A percentile compares a stretch with the other conserved stretches of the same genome.
These are phyloP conservation scores for Melitaea athalia DNA, from an alignment of 2,888 invertebrate genomes.

Conservation along the genomic window DNA sequence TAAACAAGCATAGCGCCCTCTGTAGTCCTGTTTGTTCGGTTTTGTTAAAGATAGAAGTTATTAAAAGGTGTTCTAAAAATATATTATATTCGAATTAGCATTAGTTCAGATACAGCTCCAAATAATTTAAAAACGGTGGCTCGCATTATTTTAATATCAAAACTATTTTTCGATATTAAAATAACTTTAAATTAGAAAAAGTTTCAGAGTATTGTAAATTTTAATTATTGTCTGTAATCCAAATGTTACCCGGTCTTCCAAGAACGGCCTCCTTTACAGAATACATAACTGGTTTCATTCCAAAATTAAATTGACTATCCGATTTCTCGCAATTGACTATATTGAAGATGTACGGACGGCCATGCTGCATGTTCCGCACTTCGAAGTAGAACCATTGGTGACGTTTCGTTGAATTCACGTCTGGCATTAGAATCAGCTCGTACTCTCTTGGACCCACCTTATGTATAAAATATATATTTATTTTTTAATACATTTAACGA, in stretches of 20 bases:
- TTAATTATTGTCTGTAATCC: neutral
- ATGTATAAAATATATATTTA: neutral
- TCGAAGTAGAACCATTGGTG: slow-evolving; percentile 97
- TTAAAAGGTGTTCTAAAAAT: no score
- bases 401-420: slow-evolving; percentile 89
- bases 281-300: slow-evolving; percentile 94
- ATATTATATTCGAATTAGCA: no score
- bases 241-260: slow-evolving; percentile 72
- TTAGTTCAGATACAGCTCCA: no score
- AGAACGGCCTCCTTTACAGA: slow-evolving; percentile 88
- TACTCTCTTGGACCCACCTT: slow-evolving; percentile 90
- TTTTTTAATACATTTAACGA: neutral
- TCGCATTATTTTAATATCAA: no score
- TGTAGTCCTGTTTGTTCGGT: no score
- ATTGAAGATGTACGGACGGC: slow-evolving; percentile 89
- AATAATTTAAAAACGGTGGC: no score
- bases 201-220: no score
- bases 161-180: no score
- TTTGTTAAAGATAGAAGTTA: no score
- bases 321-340: slow-evolving; percentile 94
- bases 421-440: slow-evolving; percentile 91
- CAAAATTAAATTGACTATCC: slow-evolving; percentile 93
- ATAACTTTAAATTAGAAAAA: no score
- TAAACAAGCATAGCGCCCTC: no score
- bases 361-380: slow-evolving; percentile 89